Base-by-base conservation (phyloP, 2,113 vertebrate species). In the Tylochromis polylepis region DNA sequence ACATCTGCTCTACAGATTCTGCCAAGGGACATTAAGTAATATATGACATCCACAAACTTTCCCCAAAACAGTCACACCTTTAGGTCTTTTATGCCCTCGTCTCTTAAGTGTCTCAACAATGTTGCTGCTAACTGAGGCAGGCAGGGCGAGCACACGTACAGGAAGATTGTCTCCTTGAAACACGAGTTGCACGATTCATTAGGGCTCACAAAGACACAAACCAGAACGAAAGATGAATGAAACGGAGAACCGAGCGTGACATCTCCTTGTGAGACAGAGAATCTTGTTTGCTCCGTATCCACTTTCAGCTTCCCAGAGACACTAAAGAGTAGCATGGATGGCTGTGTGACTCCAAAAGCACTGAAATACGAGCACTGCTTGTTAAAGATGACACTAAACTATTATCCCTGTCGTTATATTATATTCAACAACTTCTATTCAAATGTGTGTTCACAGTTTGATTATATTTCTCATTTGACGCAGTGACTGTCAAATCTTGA, bases 151-250 rank as follows among this genome's bases (percentile, higher is more conserved):
- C 41, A 34, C 29, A 51, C 20, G 38, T 1, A 14, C 7, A 49
- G 55, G 7, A 55, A 29, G 57, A 10, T 14, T 24, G 27, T 14
- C n/a, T 62, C 46, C 29, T 36, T 85, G 49, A 88, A 60, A 81
- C 60, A 77, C 3, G 12, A 84, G 49, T 57, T 91, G 83, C 75
- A 85, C 82, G 72, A 82, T 85, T 90, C 72, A 91, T 88, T 57
- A 87, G 65, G 10, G 14, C 43, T 41, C 58, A 31, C 36, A 75
- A 57, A 43, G 81, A 70, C 88, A 72, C 81, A 75, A 79, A 82
- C 27, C 56, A 55, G 43, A 81, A 79, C 18, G 18, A 38, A 43
- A 57, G 57, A 85, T 41, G 18, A 67, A 49, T 31, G 81, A 80
- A 87, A 95, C 1, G 67, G 62, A 15, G 60, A 88, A 24, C 22